Base-by-base conservation (phyloP, 1,140 invertebrate species). In the Cataglyphis hispanica region DNA sequence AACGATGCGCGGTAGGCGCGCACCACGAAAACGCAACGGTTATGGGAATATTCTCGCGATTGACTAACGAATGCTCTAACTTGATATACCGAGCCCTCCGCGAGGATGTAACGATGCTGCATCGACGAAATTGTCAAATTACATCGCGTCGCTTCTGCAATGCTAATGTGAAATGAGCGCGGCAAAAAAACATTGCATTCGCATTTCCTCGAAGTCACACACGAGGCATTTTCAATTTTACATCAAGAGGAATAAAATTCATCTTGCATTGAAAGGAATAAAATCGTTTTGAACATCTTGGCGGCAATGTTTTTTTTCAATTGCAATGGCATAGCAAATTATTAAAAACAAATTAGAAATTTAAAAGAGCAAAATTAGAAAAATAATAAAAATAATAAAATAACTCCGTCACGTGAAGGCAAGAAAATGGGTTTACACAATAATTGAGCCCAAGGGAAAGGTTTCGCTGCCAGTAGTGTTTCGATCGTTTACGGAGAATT, bases 401-500 rank as follows among this genome's bases (percentile, higher is more conserved):
- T 63, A 69, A 37, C 43, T 19, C 27, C 11, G 40, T 34, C 22
- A 31, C 2, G 13, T 19, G 8, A 13, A 64, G 27, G 34, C 22
- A 27, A 25, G 11, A 58, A 77, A 13, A 22, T 27, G 25, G 31
- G 4, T 80, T 64, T 0, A 25, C 5, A 61, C 22, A 56, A 74
- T 74, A 58, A 27, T n/a, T 16, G 16, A 27, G 10, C 27, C 8
- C 25, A 1, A 25, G 13, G 37, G 10, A 67, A 27, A 10, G 27
- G 11, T 70, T 75, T 40, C 10, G 58, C 58, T 60, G 61, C 46
- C 53, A 46, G n/a, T 61, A 46, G n/a, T 61, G 8, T 80, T 58
- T 43, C 56, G 60, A 22, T 86, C 63, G 74, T 64, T 22, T 50
- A 40, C 43, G 60, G 74, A 31, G 31, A 43, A 84, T 76, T 84